These are phyloP conservation scores for Drosophila sordidula DNA, from an alignment of 2,888 invertebrate species.

Conservation along the genomic window DNA sequence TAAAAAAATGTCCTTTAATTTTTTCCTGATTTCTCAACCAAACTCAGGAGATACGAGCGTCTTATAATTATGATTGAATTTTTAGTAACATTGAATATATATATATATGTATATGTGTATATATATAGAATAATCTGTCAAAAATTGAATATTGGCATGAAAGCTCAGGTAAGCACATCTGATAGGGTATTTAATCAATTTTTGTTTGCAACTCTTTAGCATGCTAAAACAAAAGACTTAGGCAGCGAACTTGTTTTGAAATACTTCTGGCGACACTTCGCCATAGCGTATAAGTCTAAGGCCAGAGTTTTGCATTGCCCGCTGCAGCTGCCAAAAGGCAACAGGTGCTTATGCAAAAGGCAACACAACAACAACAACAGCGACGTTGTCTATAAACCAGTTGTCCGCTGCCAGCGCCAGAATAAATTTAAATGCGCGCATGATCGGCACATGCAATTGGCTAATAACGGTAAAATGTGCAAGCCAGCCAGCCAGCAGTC, in stretches of 20 bases:
- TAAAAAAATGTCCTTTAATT: too few relatives aligned
- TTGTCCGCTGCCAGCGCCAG: conserved; percentile 58
- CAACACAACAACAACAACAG: conserved; percentile 17
- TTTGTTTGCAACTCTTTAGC: too few relatives aligned
- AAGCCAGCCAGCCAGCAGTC: conserved; percentile 26
- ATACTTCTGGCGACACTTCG: conserved; percentile 44
- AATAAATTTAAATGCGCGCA: conserved; percentile 71
- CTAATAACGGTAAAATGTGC: conserved; percentile 70
- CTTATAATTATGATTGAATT: too few relatives aligned
- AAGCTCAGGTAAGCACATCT: too few relatives aligned
- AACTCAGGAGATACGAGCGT: too few relatives aligned
- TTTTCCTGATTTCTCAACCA: too few relatives aligned
- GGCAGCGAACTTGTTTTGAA: conserved; percentile 61
- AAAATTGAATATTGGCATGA: too few relatives aligned
- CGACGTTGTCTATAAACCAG: conserved; percentile 49
- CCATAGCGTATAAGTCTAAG: conserved; percentile 10
- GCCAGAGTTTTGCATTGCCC: conserved; percentile 16
- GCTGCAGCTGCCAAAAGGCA: conserved; percentile 52
- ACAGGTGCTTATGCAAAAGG: conserved; percentile 61
- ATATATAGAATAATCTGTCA: too few relatives aligned
- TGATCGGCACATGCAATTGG: conserved; percentile 66
- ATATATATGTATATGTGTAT: too few relatives aligned
- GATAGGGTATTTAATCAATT: too few relatives aligned
- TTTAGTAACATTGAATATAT: too few relatives aligned
- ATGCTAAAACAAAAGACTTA: conserved; percentile 48